Conservation (phyloP, 2,113 vertebrate genomes). For the Pavo muticus region DNA sequence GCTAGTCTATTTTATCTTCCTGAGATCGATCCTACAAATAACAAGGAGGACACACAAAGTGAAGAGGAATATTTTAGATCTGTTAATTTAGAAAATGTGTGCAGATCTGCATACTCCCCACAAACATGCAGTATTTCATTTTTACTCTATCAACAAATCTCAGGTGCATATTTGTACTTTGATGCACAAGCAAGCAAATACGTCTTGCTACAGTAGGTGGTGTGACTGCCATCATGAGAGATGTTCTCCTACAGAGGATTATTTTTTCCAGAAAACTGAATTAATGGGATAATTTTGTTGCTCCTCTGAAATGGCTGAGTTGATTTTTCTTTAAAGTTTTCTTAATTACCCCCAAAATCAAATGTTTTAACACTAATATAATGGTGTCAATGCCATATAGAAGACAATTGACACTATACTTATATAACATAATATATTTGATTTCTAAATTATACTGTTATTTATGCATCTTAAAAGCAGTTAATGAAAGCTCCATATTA, state of each 20-base stretch:
- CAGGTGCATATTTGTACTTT: constrained; percentile 27
- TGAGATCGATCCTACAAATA: constrained; percentile 1
- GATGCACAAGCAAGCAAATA: constrained; percentile 63
- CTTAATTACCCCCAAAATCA: constrained; percentile 57
- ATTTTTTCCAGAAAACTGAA: constrained; percentile 45
- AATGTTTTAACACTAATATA: constrained; percentile 8
- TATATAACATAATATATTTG: neutral
- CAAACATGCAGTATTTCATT: constrained; percentile 50
- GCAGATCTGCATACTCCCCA: neutral
- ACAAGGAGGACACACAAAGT: neutral
- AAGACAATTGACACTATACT: neutral
- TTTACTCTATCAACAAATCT: constrained; percentile 52
- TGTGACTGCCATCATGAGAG: neutral
- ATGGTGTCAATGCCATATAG: neutral
- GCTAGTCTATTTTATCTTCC: neutral
- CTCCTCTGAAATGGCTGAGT: constrained; percentile 22
- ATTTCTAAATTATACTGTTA: neutral
- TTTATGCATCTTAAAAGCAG: neutral
- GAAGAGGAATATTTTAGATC: constrained; percentile 32
- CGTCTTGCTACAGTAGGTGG: constrained; percentile 9
- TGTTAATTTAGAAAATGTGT: constrained; percentile 38
- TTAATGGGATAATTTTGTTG: constrained; percentile 43
- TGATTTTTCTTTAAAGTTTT: constrained; percentile 38
- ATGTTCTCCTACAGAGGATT: constrained; percentile 39
- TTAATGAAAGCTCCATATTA: neutral